Evolutionary conservation across 2,113 vertebrate species (phyloP), one percentile per base, ranked within the genome.

Genomic region (Abramis brama): DNA sequence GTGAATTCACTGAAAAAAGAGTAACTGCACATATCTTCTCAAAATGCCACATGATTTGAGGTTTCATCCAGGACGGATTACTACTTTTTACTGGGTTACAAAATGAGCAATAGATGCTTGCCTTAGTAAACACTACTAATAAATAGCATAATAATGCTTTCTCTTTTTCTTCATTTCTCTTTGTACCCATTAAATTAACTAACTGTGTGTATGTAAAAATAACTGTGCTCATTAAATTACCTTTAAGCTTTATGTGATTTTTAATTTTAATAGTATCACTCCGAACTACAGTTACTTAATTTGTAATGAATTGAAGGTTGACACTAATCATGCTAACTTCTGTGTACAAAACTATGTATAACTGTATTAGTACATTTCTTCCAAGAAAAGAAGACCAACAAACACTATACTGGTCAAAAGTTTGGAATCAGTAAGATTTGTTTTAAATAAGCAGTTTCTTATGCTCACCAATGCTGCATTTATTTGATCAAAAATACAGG

Each of bases 211-310:
- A 47, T 47, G 39, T 47, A 74, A 47, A 47, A 74, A 74, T 74
- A 74, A 74, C 39, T 33, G 50, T 33, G 6, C 8, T 33, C 60
- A 33, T 62, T 66, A 62, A 62, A 77, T 62, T 25, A 78, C 27
- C 45, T 64, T 39, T 45, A 36, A 50, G 62, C 43, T 30, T 45
- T 17, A 57, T 62, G 39, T 62, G 71, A 30, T 68, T 57, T 70
- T 50, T 27, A 27, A 27, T 27, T 27, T 27, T 85, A 57, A 85
- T 77, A 55, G 74, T 50, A 52, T 66, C 21, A 39, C 47, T 50
- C 60, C 27, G 60, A 64, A 78, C 43, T 68, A 27, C 27, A 66
- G 62, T 25, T 23, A 27, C 45, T 52, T 25, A 36, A 64, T 78
- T 77, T 60, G 71, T 60, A 25, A 30, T 13, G 36, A 74, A 30